Conservation (phyloP, 37 sponge, comb jelly and placozoan species). For the Ephydatia muelleri region DNA sequence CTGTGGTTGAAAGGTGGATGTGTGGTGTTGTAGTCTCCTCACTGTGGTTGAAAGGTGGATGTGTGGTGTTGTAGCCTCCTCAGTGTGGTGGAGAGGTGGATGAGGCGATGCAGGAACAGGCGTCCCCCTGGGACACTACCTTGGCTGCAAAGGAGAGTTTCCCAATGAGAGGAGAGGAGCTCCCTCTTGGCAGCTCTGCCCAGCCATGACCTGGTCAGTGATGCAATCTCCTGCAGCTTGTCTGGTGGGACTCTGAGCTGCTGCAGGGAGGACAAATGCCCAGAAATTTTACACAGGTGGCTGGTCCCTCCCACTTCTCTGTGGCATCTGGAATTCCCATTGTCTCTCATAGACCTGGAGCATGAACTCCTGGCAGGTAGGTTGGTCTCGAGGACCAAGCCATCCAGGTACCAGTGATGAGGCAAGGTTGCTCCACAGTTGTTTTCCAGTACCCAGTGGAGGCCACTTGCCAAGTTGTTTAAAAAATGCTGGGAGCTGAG, state of each 20-base stretch:
- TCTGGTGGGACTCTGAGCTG: neutral
- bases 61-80: too few species aligned
- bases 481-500: constrained; percentile 39
- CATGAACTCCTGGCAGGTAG: constrained; percentile 2
- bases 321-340: constrained; percentile 17
- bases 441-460: constrained; percentile 19
- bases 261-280: constrained; percentile 6
- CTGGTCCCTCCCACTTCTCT: too few species aligned
- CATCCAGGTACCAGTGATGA: constrained; percentile 44
- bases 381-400: constrained; percentile 11
- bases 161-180: constrained; percentile 43
- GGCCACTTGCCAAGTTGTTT: constrained; percentile 35
- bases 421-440: constrained; percentile 5
- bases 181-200: constrained; percentile 5
- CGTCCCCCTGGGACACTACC: constrained; percentile 26
- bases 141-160: constrained; percentile 20
- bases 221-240: neutral
- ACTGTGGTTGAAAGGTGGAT: too few species aligned
- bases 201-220: constrained; percentile 8
- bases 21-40: too few species aligned
- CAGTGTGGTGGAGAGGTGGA: constrained; percentile 20
- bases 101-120: constrained; percentile 25
- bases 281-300: constrained; percentile 30
- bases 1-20: too few species aligned
- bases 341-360: neutral